phyloP scores from a whole-genome alignment of 1,140 invertebrate species.

The Oncopodura yosiiana region DNA sequence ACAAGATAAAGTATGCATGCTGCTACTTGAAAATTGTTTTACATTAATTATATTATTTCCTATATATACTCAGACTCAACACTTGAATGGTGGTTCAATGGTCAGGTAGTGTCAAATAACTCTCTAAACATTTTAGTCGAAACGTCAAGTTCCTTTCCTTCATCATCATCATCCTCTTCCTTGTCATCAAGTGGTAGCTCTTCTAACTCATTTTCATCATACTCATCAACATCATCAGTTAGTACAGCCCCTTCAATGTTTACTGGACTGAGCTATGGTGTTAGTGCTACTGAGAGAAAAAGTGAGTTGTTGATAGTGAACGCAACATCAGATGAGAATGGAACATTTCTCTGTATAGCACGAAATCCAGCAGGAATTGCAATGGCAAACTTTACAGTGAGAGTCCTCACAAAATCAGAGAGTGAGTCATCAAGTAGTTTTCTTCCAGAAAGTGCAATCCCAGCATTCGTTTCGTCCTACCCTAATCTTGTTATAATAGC shows the following conservation, averaged over 20 bases:
- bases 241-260: not conserved
- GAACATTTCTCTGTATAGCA: conserved; percentile 67
- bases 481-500: conserved; percentile 46
- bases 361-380: conserved; percentile 68
- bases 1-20: no score
- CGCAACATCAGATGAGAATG: conserved; percentile 62
- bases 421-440: conserved; percentile 37
- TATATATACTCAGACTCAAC: no score
- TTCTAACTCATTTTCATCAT: conserved; percentile 47
- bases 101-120: conserved; percentile 37
- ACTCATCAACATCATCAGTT: not conserved
- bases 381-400: conserved; percentile 64
- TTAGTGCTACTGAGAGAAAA: conserved; percentile 52
- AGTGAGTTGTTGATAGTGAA: conserved; percentile 66
- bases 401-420: conserved; percentile 59
- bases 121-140: conserved; percentile 37
- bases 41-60: no score
- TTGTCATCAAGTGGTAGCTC: conserved; percentile 54
- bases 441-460: conserved; percentile 44
- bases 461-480: conserved; percentile 51
- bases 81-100: conserved; percentile 69
- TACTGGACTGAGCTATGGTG: conserved; percentile 44
- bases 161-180: conserved; percentile 47
- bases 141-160: conserved; percentile 38
- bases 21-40: no score